Conservation (phyloP, 2,888 invertebrate species). For the Lomographa bimaculata region DNA sequence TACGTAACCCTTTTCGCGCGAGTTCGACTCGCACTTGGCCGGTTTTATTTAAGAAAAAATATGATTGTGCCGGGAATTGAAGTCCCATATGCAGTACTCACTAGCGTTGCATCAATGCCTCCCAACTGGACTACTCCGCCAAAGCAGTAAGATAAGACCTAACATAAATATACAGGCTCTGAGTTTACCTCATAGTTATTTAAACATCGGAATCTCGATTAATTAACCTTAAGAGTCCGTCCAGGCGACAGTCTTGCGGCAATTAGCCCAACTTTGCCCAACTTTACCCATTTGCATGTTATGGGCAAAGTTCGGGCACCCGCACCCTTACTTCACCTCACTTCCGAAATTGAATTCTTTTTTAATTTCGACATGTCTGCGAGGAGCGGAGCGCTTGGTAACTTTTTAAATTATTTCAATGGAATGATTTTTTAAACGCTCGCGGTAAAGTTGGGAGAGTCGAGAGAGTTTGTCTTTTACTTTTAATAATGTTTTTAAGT, state of each 20-base stretch:
- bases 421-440: conserved; percentile 7
- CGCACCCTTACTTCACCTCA: conserved; percentile 47
- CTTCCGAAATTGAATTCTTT: conserved; percentile 62
- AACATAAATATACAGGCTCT: too few species aligned
- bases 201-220: conserved; percentile 45
- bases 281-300: conserved; percentile 78
- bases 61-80: too few species aligned
- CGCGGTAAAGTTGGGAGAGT: background rate
- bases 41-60: too few species aligned
- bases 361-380: conserved; percentile 57
- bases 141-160: too few species aligned
- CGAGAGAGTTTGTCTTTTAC: too few species aligned
- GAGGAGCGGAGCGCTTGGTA: conserved; percentile 28
- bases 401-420: conserved; percentile 15
- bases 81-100: too few species aligned
- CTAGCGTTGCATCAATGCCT: too few species aligned
- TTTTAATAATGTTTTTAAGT: too few species aligned
- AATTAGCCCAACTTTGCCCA: conserved; percentile 70
- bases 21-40: too few species aligned
- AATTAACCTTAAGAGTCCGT: conserved; percentile 48
- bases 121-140: too few species aligned
- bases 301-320: conserved; percentile 58
- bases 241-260: conserved; percentile 56
- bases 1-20: too few species aligned
- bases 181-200: conserved; percentile 32